phyloP scores from a whole-genome alignment of 2,888 invertebrate species.

The Pyrrhia umbra region DNA sequence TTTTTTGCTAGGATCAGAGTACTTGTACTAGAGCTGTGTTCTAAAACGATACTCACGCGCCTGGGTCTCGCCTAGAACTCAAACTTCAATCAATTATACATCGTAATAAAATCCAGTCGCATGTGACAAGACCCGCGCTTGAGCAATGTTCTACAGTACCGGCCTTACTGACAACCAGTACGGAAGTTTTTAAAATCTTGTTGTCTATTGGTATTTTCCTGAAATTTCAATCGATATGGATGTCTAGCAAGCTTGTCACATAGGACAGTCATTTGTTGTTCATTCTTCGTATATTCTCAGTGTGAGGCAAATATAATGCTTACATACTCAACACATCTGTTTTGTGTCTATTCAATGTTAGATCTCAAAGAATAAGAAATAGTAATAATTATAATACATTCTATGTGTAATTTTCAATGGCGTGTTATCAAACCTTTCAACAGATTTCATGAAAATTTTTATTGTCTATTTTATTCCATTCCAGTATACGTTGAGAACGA shows the following conservation, averaged over 20 bases:
- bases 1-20: slow-evolving; percentile 42
- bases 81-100: background rate
- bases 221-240: slow-evolving; percentile 45
- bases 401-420: slow-evolving; percentile 57
- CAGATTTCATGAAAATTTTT: slow-evolving; percentile 50
- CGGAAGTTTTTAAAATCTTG: slow-evolving; percentile 49
- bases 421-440: slow-evolving; percentile 54
- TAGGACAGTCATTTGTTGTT: slow-evolving; percentile 50
- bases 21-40: slow-evolving; percentile 4
- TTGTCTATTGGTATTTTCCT: slow-evolving; percentile 54
- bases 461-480: slow-evolving; percentile 72
- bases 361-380: slow-evolving; percentile 65
- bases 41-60: background rate
- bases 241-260: slow-evolving; percentile 59
- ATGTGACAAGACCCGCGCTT: background rate
- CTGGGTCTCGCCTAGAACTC: background rate
- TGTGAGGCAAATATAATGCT: slow-evolving; percentile 57
- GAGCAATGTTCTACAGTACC: background rate
- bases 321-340: slow-evolving; percentile 55
- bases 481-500: slow-evolving; percentile 75
- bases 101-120: background rate
- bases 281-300: slow-evolving; percentile 59
- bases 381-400: slow-evolving; percentile 55
- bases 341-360: slow-evolving; percentile 64
- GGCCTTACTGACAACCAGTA: slow-evolving; percentile 8